phyloP scores from a whole-genome alignment of 2,888 invertebrate genomes.

The Phasia obesa region DNA sequence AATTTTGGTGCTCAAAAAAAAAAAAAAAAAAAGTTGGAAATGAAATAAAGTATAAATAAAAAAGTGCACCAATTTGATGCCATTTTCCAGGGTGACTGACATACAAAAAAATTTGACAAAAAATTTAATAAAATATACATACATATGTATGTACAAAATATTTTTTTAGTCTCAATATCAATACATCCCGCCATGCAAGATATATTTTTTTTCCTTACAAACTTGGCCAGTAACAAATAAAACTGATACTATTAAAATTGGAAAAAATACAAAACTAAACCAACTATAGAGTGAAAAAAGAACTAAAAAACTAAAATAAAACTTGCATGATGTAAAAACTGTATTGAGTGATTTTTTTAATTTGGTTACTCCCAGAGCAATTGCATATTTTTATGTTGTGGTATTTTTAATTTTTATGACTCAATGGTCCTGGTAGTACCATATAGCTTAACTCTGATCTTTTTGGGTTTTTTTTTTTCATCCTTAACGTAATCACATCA shows the following conservation, averaged over 20 bases:
- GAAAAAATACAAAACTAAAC: neutral
- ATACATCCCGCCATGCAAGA: neutral
- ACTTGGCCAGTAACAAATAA: conserved; percentile 30
- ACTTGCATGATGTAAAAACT: conserved; percentile 39
- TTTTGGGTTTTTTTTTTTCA: neutral
- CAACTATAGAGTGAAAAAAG: conserved; percentile 4
- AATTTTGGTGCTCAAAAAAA: conserved; percentile 7
- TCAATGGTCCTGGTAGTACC: neutral
- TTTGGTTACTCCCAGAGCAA: conserved; percentile 36
- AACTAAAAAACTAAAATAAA: neutral
- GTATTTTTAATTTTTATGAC: neutral
- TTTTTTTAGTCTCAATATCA: neutral
- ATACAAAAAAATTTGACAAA: conserved; percentile 13
- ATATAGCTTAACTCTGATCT: no score
- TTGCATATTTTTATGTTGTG: neutral
- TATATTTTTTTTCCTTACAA: conserved; percentile 23
- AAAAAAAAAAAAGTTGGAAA: neutral
- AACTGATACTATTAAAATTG: no score
- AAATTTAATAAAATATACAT: conserved; percentile 31
- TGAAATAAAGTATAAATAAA: neutral
- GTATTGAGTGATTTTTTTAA: conserved; percentile 34
- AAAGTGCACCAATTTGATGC: conserved; percentile 38
- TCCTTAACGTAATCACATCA: no score
- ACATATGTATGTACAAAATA: neutral
- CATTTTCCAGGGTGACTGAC: conserved; percentile 34